Percentiles rank a stretch among this genome's conserved stretches.
Conservation (phyloP, 2,888 invertebrate species). For the Drosophila picticornis region DNA sequence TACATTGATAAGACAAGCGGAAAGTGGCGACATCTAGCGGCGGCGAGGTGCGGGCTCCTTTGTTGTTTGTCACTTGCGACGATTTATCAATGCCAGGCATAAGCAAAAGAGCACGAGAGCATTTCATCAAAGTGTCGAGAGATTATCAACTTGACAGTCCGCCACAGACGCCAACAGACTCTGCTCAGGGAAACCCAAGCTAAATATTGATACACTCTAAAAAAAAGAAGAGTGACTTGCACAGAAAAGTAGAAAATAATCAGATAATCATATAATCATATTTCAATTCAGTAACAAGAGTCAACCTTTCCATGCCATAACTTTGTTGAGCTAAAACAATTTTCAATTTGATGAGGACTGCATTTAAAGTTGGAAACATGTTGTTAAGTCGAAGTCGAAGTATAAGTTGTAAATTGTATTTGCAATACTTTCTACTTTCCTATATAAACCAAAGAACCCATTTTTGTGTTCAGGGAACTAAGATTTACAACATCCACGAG, state of each 20-base stretch:
- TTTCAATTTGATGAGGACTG: background rate
- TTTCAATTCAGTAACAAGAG: background rate
- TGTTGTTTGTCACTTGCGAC: constrained; percentile 72
- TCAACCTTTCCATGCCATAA: background rate
- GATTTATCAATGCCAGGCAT: constrained; percentile 79
- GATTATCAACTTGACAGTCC: constrained; percentile 75
- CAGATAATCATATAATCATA: background rate
- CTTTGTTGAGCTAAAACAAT: background rate
- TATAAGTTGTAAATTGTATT: background rate
- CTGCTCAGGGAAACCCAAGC: constrained; percentile 12
- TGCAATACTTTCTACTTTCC: too few species aligned
- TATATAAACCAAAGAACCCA: too few species aligned
- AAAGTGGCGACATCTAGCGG: constrained; percentile 69
- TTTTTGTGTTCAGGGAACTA: background rate
- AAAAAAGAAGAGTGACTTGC: background rate
- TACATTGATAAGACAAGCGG: constrained; percentile 60
- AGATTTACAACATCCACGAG: background rate
- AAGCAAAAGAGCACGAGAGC: constrained; percentile 52
- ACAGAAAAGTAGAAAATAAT: background rate
- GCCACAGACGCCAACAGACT: constrained; percentile 33
- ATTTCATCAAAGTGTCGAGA: constrained; percentile 82
- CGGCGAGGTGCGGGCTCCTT: constrained; percentile 31
- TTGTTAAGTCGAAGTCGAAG: too few species aligned
- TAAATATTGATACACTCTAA: constrained; percentile 1
- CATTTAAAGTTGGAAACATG: background rate